Conservation (phyloP, 2,888 invertebrate genomes). For the Lepidochitona cinerea region DNA sequence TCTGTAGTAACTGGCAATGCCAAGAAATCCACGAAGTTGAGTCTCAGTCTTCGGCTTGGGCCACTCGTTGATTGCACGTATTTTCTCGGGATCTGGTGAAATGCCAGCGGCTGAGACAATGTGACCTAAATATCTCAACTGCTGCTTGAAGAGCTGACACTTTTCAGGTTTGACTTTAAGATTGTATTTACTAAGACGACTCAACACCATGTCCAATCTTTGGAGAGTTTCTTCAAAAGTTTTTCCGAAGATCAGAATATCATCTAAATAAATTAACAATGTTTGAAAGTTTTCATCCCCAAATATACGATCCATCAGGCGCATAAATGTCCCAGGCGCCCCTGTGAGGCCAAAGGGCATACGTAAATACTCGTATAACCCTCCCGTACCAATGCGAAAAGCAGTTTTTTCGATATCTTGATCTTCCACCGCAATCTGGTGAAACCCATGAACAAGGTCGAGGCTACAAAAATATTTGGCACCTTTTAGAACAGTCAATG, state of each 20-base stretch:
- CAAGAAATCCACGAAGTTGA: slow-evolving; percentile 21
- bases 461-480: slow-evolving; percentile 33
- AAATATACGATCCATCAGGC: slow-evolving; percentile 3
- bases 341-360: slow-evolving; percentile 9
- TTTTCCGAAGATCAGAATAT: slow-evolving; percentile 2
- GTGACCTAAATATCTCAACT: not conserved
- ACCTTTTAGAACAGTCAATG: slow-evolving; percentile 29
- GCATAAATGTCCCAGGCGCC: not conserved
- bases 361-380: not conserved
- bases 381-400: not conserved
- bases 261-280: slow-evolving; percentile 5
- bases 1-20: not conserved
- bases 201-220: not conserved
- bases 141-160: not conserved
- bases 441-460: slow-evolving; percentile 42
- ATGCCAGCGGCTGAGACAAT: slow-evolving; percentile 18
- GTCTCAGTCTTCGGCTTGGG: slow-evolving; percentile 10
- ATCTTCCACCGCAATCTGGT: slow-evolving; percentile 27
- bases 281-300: slow-evolving; percentile 3
- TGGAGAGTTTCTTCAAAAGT: slow-evolving; percentile 4
- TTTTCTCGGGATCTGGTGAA: slow-evolving; percentile 27
- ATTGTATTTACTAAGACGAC: not conserved
- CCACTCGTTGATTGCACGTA: slow-evolving; percentile 25
- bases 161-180: slow-evolving; percentile 6
- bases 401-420: slow-evolving; percentile 11